A percentile compares a stretch with the other conserved stretches of the same genome.
Conservation (phyloP, 2,888 invertebrate species). For the Thysanoteuthis rhombus region DNA sequence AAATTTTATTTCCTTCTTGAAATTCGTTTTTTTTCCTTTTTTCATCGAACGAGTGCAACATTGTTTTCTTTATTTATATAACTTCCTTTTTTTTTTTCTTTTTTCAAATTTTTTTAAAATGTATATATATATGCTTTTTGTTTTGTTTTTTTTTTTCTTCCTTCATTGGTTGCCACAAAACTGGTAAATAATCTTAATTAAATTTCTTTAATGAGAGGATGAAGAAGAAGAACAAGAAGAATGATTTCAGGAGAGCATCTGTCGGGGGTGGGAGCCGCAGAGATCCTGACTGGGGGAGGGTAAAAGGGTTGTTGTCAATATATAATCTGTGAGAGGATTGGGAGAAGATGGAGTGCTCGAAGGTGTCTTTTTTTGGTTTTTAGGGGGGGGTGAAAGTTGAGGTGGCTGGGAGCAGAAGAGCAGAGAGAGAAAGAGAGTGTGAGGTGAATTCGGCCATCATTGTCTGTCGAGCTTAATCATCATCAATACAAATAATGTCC, state of each 20-base stretch:
- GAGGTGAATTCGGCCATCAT: background rate
- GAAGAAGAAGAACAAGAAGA: background rate
- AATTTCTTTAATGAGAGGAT: background rate
- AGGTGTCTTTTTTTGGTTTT: background rate
- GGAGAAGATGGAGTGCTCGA: background rate
- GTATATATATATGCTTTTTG: background rate
- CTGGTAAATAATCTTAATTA: background rate
- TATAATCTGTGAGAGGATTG: background rate
- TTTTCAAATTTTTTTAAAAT: background rate
- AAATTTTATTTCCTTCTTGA: background rate
- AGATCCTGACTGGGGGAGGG: background rate
- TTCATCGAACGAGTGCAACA: background rate
- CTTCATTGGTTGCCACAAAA: background rate
- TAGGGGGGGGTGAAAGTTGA: background rate
- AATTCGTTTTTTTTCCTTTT: background rate
- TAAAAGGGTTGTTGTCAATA: background rate
- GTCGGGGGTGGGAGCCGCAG: background rate
- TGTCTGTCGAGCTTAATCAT: background rate
- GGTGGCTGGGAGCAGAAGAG: background rate
- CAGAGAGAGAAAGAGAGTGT: background rate
- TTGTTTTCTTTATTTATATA: background rate
- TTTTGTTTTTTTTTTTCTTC: background rate
- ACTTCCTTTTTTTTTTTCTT: background rate
- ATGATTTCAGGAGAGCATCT: background rate
- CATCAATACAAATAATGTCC: conserved; percentile 25